Evolutionary conservation across 2,888 invertebrate species (phyloP).

Genomic region (Agrilus cyanescens): DNA sequence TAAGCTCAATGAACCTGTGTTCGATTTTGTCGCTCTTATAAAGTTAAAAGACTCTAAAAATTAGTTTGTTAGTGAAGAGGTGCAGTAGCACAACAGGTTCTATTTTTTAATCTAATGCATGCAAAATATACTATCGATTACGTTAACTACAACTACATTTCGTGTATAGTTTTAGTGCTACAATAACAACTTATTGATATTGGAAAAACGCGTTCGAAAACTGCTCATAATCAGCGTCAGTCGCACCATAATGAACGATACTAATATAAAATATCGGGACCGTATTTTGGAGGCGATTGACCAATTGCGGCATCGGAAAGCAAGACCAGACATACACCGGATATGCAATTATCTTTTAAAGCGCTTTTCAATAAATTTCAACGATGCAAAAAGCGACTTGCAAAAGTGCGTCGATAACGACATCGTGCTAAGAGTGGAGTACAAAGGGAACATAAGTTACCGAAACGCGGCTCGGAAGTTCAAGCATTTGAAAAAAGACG

Average conservation of each 20-base stretch:
- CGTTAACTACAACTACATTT: too few species aligned
- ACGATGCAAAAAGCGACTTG: slow-evolving; percentile 58
- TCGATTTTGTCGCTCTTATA: too few species aligned
- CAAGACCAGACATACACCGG: slow-evolving; percentile 70
- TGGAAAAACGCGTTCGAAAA: slow-evolving; percentile 3
- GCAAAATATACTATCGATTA: too few species aligned
- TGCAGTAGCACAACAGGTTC: too few species aligned
- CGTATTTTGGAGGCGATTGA: slow-evolving; percentile 76
- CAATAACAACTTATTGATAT: too few species aligned
- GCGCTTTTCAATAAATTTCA: slow-evolving; percentile 56
- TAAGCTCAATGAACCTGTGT: too few species aligned
- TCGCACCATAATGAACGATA: slow-evolving; percentile 30
- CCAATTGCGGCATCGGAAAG: slow-evolving; percentile 70
- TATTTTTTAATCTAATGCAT: too few species aligned
- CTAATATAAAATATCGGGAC: slow-evolving; percentile 57
- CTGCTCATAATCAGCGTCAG: not conserved
- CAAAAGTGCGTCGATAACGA: slow-evolving; percentile 64
- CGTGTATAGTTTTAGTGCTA: too few species aligned
- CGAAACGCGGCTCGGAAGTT: slow-evolving; percentile 61
- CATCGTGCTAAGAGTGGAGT: slow-evolving; percentile 70
- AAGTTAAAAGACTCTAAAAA: too few species aligned
- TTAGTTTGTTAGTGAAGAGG: too few species aligned
- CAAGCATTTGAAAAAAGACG: slow-evolving; percentile 38
- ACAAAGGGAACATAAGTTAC: slow-evolving; percentile 77
- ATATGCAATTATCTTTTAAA: slow-evolving; percentile 73